Base-by-base conservation (phyloP, 2,888 invertebrate species). In the Beris chalybata region DNA sequence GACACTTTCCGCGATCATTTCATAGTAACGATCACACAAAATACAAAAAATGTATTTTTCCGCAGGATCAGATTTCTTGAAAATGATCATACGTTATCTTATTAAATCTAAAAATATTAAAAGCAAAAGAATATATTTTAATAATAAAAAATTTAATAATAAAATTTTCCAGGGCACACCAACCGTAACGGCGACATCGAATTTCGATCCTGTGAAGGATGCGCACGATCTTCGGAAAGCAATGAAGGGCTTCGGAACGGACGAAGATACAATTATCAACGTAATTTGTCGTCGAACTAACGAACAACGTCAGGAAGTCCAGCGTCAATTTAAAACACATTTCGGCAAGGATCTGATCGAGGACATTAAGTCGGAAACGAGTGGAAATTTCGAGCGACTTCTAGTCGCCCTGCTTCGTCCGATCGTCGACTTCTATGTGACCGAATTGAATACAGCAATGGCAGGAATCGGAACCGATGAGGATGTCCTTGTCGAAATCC, bases 181-280 rank as follows among this genome's bases (percentile, higher is more conserved):
- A 65, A 93, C 93, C 5, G 86, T 93, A 43, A 83, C 86, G 45
- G 89, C 92, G 6, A 88, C 84, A n/a, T 85, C 88, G 71, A 89
- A 88, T 0, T 93, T 93, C 81, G 88, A 93, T 76, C 86, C 93
- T 4, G 86, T 89, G 38, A 85, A 84, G 9, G 94, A 94, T 85
- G 93, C 93, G 0, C 89, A 89, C 72, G 82, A 87, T 2, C 83
- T 95, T 30, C 85, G 93, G n/a, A 91, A 90, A 74, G 94, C 95
- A 0, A 95, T 95, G 95, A 94, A 93, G 82, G 95, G 94, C 22
- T 80, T 80, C 48, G 93, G 95, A 43, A 96, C 96, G 0, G 93
- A 97, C 77, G 96, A 97, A 78, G 90, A 91, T 75, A 85, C 92
- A 0, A 90, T 97, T 73, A 94, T 95, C 67, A 88, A 90, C 73